Evolutionary conservation across 2,888 invertebrate genomes (phyloP), one percentile per base, ranked within the genome.

Genomic region (Vanessa cardui): DNA sequence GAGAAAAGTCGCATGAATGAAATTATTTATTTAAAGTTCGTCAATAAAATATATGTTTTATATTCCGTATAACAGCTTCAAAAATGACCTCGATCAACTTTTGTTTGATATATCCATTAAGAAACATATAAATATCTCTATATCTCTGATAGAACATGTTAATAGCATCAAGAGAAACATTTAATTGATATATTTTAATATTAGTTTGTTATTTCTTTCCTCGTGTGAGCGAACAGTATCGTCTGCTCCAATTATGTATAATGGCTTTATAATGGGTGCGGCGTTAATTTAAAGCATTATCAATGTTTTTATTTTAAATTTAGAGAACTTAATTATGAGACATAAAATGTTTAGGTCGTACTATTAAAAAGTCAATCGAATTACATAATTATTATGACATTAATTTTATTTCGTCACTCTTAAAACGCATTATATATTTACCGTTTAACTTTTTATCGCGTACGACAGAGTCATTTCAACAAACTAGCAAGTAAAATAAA

Each of bases 211-310:
- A 16, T 54, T 45, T 66, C 18, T n/a, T 52, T 64, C 1, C 16
- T 45, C 21, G 54, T 58, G 31, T 49, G n/a, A 56, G 49, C 15
- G 45, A 58, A 46, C 64, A 58, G 62, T 66, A 67, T 65, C 70
- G 61, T 58, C 62, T 69, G 66, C 60, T 73, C 72, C 66, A 74
- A 73, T 72, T 72, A 71, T 46, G 44, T 58, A 26, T 73, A 74
- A 74, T 74, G 62, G 67, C 20, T 71, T 69, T 72, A 61, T 74
- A 72, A 74, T 74, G 68, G 67, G 50, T 59, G 52, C 54, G 59
- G 54, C 64, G 59, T 67, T 66, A 58, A 66, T 70, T 69, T 61
- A 67, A 64, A 61, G 68, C 58, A 68, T 61, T 66, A 70, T 56
- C 64, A 59, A 31, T 50, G 45, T 59, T 62, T 50, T 71, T 70